Evolutionary conservation across 2,113 vertebrate species (phyloP).

Genomic region (Brachyistius frenatus): DNA sequence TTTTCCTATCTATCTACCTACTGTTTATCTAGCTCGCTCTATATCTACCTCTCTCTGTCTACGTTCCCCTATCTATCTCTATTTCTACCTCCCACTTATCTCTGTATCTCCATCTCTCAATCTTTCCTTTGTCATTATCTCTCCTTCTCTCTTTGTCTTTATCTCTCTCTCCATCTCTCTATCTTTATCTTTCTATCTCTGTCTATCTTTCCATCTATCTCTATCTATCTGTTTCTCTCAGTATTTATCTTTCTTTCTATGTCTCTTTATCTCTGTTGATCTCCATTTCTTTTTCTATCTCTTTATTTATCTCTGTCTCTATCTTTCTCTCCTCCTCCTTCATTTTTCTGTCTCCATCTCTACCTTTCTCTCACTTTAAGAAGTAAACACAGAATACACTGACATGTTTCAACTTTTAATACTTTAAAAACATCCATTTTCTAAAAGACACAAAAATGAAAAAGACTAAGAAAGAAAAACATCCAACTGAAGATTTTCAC

Average conservation of each 20-base stretch:
- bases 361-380: background rate
- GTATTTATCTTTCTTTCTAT: conserved; percentile 18
- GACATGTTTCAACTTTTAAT: conserved; percentile 18
- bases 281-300: conserved; percentile 7
- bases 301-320: background rate
- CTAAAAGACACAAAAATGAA: conserved; percentile 32
- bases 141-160: too few species aligned
- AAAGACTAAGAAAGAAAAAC: conserved; percentile 16
- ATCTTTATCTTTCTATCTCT: too few species aligned
- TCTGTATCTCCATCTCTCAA: too few species aligned
- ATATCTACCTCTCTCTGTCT: too few species aligned
- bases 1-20: too few species aligned
- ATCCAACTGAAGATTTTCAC: conserved; percentile 27
- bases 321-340: background rate
- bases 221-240: conserved; percentile 33
- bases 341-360: too few species aligned
- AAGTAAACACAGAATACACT: conserved; percentile 1
- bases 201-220: conserved; percentile 27
- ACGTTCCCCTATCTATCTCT: too few species aligned
- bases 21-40: too few species aligned
- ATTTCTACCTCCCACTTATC: too few species aligned
- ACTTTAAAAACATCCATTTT: conserved; percentile 62
- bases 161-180: too few species aligned
- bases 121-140: too few species aligned
- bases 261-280: background rate